Evolutionary conservation across 2,888 invertebrate genomes (phyloP), one percentile per base, ranked within the genome.

Genomic region (Tiphia femorata): DNA sequence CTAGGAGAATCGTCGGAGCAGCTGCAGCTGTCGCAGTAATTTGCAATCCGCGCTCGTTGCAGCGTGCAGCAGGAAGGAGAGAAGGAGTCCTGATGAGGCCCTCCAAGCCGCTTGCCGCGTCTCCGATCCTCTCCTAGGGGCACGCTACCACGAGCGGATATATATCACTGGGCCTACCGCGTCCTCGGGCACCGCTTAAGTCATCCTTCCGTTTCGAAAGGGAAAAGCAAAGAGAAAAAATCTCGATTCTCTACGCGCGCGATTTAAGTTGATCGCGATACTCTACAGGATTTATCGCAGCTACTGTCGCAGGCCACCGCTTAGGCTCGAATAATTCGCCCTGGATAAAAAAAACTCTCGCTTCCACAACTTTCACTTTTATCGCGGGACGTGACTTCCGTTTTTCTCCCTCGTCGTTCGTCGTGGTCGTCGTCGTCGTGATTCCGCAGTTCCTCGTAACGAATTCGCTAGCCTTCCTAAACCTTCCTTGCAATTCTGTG

Each of bases 11-110:
- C 54, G 49, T 55, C 54, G 62, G 23, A 53, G 51, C 61, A 54
- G 57, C 55, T 55, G 55, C 49, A 49, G 55, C 55, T 50, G 62
- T 55, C 58, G 52, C 44, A 30, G 58, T 58, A 60, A 63, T 60
- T 60, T 54, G 53, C 60, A 54, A 63, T 63, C 44, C 47, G 42
- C 47, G 50, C 44, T 46, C 30, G 56, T 49, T 60, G 35, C 53
- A 40, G 10, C 54, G 49, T 49, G 29, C 14, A 27, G 48, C 49
- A 20, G 42, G 49, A 49, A 38, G 46, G 46, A 51, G 49, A 59
- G 43, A 42, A 29, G 51, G 25, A 19, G 37, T 14, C 17, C 23
- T 43, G 50, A 50, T 46, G 49, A 55, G 51, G 54, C 57, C 50
- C 49, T 25, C 27, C 35, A 54, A 49, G 10, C 2, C 38, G 37